Percentiles rank a stretch among this genome's conserved stretches.
phyloP scores from a whole-genome alignment of 2,113 vertebrate species.

The Oryzias javanicus region DNA sequence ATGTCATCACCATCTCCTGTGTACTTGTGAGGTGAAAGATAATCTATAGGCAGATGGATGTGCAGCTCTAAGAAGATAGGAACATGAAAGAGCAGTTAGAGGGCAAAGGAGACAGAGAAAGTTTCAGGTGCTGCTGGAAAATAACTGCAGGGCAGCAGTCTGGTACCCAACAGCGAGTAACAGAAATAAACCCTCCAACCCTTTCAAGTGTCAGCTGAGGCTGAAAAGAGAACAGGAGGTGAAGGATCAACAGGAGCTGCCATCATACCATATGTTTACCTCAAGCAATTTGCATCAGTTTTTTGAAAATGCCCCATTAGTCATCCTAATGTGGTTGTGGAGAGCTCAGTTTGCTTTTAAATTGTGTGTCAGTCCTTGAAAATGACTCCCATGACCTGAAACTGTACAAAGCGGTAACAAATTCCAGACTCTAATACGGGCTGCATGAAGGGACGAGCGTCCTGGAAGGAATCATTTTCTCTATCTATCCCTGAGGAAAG shows the following conservation, averaged over 20 bases:
- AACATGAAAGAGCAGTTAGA: conserved; percentile 4
- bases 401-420: too few relatives aligned
- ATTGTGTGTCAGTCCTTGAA: too few relatives aligned
- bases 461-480: too few relatives aligned
- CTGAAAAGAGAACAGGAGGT: background rate
- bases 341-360: too few relatives aligned
- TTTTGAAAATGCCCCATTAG: too few relatives aligned
- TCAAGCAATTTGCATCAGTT: background rate
- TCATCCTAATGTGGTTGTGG: too few relatives aligned
- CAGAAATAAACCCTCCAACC: background rate
- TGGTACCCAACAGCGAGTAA: conserved; percentile 6
- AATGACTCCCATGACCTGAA: too few relatives aligned
- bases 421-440: too few relatives aligned
- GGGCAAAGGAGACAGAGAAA: background rate
- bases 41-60: conserved; percentile 32
- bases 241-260: background rate
- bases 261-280: conserved; percentile 6
- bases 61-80: conserved; percentile 1
- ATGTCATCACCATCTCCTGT: background rate
- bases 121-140: conserved; percentile 2
- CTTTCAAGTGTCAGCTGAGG: background rate
- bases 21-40: conserved; percentile 21
- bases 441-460: too few relatives aligned
- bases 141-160: conserved; percentile 25
- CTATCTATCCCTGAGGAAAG: too few relatives aligned